These are phyloP conservation scores for Drosophila sturtevanti DNA, from an alignment of 1,140 invertebrate species.

Conservation along the genomic window DNA sequence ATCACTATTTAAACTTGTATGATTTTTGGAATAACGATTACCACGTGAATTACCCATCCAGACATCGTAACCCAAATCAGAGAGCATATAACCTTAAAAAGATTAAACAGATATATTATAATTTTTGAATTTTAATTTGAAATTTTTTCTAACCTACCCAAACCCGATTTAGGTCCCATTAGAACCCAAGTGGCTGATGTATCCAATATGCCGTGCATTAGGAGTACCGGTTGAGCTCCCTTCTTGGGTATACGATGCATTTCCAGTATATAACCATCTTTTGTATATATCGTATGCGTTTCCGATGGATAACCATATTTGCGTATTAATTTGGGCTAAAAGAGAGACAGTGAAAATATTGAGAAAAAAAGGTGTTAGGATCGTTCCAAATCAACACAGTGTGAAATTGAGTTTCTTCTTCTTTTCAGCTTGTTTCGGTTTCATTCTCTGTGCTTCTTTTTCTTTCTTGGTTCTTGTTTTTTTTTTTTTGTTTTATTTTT, in stretches of 20 bases:
- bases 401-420: slow-evolving; percentile 68
- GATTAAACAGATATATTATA: not conserved
- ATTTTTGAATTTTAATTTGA: not conserved
- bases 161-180: slow-evolving; percentile 87
- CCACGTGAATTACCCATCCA: slow-evolving; percentile 89
- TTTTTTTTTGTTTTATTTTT: not conserved
- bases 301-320: slow-evolving; percentile 86
- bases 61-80: slow-evolving; percentile 87
- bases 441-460: not conserved
- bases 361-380: slow-evolving; percentile 38
- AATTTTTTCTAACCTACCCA: slow-evolving; percentile 77
- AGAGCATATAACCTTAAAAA: slow-evolving; percentile 82
- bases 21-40: slow-evolving; percentile 86
- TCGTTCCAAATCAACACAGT: slow-evolving; percentile 58
- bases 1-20: slow-evolving; percentile 84
- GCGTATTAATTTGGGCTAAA: slow-evolving; percentile 82
- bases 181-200: slow-evolving; percentile 88
- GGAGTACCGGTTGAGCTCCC: slow-evolving; percentile 82
- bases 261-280: slow-evolving; percentile 85
- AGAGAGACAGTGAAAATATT: slow-evolving; percentile 2
- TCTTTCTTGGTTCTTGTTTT: not conserved
- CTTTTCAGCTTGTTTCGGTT: not conserved
- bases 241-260: slow-evolving; percentile 84
- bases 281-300: slow-evolving; percentile 83
- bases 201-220: slow-evolving; percentile 89